Evolutionary conservation across 2,888 invertebrate genomes (phyloP).

Genomic region (Cerastis rubricosa): DNA sequence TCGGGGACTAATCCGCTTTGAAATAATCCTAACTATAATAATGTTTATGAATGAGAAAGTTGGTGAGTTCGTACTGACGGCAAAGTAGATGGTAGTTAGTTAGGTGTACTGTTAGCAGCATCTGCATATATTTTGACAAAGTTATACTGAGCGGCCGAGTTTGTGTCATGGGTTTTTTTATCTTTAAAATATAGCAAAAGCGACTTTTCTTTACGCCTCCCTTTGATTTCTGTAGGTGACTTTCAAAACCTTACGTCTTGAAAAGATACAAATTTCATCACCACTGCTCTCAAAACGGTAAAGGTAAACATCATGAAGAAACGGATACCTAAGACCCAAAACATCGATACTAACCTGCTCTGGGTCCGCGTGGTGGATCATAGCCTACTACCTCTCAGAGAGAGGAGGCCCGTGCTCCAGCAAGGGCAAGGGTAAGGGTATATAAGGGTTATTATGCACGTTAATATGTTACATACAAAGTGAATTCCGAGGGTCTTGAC

Average conservation of each 20-base stretch:
- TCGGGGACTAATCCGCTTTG: conserved; percentile 25
- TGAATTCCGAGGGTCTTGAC: neutral
- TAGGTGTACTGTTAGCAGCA: neutral
- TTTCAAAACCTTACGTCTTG: neutral
- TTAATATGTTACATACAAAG: neutral
- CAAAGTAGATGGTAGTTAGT: neutral
- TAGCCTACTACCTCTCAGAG: neutral
- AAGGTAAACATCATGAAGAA: neutral
- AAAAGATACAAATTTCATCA: neutral
- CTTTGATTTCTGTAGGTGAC: neutral
- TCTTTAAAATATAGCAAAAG: neutral
- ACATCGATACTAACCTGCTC: neutral
- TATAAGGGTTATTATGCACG: too few relatives aligned
- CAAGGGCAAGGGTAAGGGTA: too few relatives aligned
- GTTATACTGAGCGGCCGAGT: neutral
- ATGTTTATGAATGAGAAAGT: conserved; percentile 35
- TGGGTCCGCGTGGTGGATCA: neutral
- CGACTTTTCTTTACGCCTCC: neutral
- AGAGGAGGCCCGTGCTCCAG: neutral
- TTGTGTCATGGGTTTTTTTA: neutral
- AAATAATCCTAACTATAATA: conserved; percentile 40
- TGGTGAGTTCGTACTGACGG: conserved; percentile 10
- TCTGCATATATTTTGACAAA: neutral
- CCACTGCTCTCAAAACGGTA: neutral
- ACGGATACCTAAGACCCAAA: neutral